phyloP scores from a whole-genome alignment of 2,113 vertebrate species.

The Pipra filicauda region DNA sequence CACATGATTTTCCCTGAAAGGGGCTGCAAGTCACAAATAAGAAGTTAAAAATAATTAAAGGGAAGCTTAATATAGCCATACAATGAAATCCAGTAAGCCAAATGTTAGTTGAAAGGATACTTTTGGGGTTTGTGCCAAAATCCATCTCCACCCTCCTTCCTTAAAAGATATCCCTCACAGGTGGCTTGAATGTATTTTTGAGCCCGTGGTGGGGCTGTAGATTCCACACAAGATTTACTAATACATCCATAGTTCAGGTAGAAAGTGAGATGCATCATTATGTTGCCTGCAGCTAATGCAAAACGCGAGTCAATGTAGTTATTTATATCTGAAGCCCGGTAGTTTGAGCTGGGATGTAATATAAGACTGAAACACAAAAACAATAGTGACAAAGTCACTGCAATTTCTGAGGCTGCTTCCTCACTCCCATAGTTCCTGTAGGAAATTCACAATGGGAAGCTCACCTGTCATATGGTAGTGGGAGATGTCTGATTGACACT shows the following conservation, averaged over 20 bases:
- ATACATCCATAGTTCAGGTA: neutral
- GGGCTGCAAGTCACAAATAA: neutral
- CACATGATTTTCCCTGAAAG: neutral
- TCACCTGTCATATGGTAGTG: neutral
- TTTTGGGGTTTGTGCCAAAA: neutral
- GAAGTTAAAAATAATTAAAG: neutral
- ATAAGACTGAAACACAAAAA: neutral
- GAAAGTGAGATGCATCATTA: neutral
- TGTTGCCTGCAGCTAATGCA: neutral
- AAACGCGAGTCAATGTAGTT: neutral
- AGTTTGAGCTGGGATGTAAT: neutral
- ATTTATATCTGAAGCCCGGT: neutral
- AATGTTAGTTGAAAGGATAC: slow-evolving; percentile 7
- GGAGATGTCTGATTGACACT: neutral
- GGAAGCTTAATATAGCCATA: slow-evolving; percentile 6
- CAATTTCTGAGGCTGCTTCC: neutral
- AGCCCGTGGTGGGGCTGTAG: neutral
- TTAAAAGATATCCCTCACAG: slow-evolving; percentile 24
- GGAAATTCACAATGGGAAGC: neutral
- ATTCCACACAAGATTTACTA: slow-evolving; percentile 8
- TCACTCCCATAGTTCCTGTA: neutral
- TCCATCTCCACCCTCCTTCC: neutral
- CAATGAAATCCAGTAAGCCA: neutral
- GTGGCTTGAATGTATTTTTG: slow-evolving; percentile 11
- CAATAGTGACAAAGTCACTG: neutral